These are phyloP conservation scores for Phyllotreta striolata DNA, from an alignment of 2,888 invertebrate species.

Conservation along the genomic window DNA sequence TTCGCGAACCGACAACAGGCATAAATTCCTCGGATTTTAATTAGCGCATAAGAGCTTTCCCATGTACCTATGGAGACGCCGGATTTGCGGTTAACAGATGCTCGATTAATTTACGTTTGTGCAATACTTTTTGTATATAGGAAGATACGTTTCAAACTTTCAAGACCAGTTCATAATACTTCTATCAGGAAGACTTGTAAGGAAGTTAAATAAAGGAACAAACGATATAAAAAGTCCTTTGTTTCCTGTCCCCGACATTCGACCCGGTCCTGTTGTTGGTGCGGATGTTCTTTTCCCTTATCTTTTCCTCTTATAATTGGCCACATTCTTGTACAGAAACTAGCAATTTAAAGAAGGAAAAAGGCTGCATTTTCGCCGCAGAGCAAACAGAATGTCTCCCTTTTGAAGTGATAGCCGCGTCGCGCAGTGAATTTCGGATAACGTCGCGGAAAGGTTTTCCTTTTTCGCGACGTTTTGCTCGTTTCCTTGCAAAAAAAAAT, in stretches of 20 bases:
- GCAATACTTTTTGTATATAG: too few species aligned
- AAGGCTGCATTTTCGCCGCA: conserved; percentile 31
- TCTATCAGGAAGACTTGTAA: too few species aligned
- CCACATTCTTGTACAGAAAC: conserved; percentile 42
- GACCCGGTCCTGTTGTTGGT: conserved; percentile 29
- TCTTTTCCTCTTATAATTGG: conserved; percentile 43
- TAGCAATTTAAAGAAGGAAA: conserved; percentile 36
- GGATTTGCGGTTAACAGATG: too few species aligned
- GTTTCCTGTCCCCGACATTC: conserved; percentile 6
- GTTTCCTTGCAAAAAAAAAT: conserved; percentile 5
- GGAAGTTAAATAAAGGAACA: too few species aligned
- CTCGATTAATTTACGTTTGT: too few species aligned
- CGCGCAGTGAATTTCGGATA: conserved; percentile 33
- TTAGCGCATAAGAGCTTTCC: conserved; percentile 17
- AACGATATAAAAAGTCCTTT: conserved; percentile 1
- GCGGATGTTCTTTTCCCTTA: conserved; percentile 37
- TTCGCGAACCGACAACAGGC: conserved; percentile 24
- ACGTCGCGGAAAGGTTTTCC: conserved; percentile 28
- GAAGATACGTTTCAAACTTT: too few species aligned
- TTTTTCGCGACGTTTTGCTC: conserved; percentile 9
- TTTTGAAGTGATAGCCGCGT: conserved; percentile 39
- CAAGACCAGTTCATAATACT: too few species aligned
- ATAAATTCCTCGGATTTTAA: conserved; percentile 29
- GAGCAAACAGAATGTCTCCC: conserved; percentile 38
- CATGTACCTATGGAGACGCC: too few species aligned